Percentiles rank a stretch among this genome's conserved stretches.
Evolutionary conservation across 2,797 vertebrate species (phyloP).

Genomic region (Helostoma temminkii): DNA sequence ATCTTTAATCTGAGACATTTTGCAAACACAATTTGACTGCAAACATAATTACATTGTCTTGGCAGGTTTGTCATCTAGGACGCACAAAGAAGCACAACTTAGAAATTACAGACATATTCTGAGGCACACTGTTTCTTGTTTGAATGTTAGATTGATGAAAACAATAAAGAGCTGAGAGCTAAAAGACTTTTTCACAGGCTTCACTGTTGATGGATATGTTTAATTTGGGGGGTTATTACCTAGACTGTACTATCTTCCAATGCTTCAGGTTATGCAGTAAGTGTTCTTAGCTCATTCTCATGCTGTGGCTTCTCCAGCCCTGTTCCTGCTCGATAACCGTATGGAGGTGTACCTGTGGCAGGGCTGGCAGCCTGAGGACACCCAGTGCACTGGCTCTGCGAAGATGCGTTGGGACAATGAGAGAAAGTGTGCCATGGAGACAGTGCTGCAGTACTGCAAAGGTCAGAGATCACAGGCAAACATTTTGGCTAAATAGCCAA

Average conservation of each 20-base stretch:
- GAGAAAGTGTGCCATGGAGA: slow-evolving; percentile 88
- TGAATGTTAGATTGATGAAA: neutral
- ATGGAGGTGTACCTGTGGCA: slow-evolving; percentile 91
- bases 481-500: neutral
- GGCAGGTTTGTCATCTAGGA: neutral
- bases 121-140: no score
- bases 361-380: slow-evolving; percentile 83
- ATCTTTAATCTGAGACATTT: neutral
- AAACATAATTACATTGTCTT: neutral
- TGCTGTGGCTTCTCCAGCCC: slow-evolving; percentile 58
- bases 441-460: slow-evolving; percentile 87
- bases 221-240: neutral
- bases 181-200: neutral
- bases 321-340: slow-evolving; percentile 87
- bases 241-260: neutral
- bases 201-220: slow-evolving; percentile 1
- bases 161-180: neutral
- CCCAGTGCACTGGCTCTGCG: slow-evolving; percentile 82
- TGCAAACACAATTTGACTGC: neutral
- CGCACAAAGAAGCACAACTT: neutral
- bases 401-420: slow-evolving; percentile 88
- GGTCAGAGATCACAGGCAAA: slow-evolving; percentile 69
- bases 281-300: neutral
- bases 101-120: no score
- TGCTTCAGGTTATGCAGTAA: neutral